These are phyloP conservation scores for Entelurus aequoreus DNA, from an alignment of 2,113 vertebrate genomes.

Conservation along the genomic window DNA sequence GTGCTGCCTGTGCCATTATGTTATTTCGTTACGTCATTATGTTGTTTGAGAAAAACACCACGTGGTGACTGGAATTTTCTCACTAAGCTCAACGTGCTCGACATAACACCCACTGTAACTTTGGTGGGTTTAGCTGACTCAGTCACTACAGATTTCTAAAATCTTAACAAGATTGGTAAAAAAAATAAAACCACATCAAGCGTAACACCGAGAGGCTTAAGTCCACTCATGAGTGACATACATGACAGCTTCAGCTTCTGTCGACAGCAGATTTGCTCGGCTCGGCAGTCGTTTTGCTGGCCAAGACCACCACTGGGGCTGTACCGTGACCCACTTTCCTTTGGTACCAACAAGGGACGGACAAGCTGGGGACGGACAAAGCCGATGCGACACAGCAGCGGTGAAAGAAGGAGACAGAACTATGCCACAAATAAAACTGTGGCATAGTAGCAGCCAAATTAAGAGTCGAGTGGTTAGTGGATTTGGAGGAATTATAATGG, in stretches of 20 bases:
- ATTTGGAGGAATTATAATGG: conserved; percentile 11
- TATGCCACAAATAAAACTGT: conserved; percentile 9
- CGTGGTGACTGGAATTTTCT: too few relatives aligned
- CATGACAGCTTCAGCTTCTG: not conserved
- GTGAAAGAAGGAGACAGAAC: conserved; percentile 15
- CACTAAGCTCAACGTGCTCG: too few relatives aligned
- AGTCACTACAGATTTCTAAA: too few relatives aligned
- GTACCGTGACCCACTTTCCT: conserved; percentile 71
- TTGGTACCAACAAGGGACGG: conserved; percentile 29
- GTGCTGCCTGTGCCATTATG: too few relatives aligned
- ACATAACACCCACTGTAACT: too few relatives aligned
- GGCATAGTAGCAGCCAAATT: conserved; percentile 18
- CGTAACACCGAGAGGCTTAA: not conserved
- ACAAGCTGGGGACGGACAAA: conserved; percentile 27
- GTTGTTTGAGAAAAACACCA: too few relatives aligned
- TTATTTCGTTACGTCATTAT: too few relatives aligned
- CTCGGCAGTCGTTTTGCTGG: conserved; percentile 54
- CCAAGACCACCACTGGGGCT: conserved; percentile 54
- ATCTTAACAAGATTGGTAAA: too few relatives aligned
- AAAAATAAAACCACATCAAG: not conserved
- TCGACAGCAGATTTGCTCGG: conserved; percentile 29
- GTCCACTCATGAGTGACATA: not conserved
- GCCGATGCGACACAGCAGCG: conserved; percentile 8
- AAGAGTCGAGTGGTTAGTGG: conserved; percentile 15
- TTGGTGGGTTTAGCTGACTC: too few relatives aligned